Evolutionary conservation across 2,797 vertebrate genomes (phyloP).

Genomic region (Cheirogaleus major): DNA sequence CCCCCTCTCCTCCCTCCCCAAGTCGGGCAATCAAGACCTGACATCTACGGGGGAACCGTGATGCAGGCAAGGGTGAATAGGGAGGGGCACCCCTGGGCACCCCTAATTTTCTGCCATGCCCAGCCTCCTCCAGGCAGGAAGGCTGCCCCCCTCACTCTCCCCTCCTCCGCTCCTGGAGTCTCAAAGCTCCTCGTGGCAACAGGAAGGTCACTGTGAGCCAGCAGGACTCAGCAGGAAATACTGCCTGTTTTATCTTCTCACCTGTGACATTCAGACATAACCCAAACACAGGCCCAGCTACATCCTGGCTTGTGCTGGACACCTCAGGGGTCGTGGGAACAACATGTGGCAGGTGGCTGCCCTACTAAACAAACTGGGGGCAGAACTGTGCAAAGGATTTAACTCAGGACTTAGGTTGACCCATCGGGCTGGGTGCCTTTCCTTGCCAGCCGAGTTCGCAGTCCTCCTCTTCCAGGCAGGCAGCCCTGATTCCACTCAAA

Average conservation of each 20-base stretch:
- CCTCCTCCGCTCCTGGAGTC: neutral
- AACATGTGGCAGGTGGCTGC: no score
- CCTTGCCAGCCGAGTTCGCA: fast-evolving
- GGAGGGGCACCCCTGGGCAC: neutral
- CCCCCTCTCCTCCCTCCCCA: neutral
- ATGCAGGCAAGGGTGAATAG: neutral
- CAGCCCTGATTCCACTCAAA: neutral
- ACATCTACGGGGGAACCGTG: fast-evolving
- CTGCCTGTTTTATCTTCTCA: neutral
- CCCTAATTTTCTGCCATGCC: neutral
- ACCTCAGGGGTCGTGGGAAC: fast-evolving
- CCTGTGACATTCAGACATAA: fast-evolving
- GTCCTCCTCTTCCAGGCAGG: neutral
- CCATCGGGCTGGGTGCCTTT: fast-evolving
- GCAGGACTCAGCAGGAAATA: neutral
- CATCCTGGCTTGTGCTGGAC: no score
- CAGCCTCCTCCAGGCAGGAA: neutral
- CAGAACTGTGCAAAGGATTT: fast-evolving
- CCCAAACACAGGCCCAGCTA: neutral
- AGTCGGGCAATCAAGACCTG: neutral
- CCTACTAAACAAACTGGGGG: fast-evolving
- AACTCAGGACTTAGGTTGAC: neutral
- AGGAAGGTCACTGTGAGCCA: neutral
- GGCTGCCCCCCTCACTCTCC: no score
- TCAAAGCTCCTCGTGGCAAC: neutral